Evolutionary conservation across 1,140 invertebrate genomes (phyloP), one percentile per base, ranked within the genome.

Genomic region (Gonioctena quinquepunctata): DNA sequence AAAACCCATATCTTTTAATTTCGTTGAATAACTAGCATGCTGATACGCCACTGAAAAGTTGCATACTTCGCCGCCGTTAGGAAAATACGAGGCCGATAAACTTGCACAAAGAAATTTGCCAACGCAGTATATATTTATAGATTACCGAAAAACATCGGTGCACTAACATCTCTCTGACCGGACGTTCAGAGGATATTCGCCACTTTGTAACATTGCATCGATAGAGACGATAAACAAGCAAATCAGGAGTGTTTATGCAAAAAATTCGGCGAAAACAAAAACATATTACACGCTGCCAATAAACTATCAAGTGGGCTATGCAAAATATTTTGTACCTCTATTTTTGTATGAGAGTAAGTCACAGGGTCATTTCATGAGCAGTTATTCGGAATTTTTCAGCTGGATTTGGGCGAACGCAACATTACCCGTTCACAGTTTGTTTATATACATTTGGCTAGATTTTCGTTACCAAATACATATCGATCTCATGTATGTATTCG

Each of bases 31-130:
- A n/a, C n/a, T n/a, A n/a, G n/a, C n/a, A n/a, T n/a, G n/a, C 13
- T 42, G 33, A 8, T 64, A 48, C 63, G 49, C 63, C 63, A 54
- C 63, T 66, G 63, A 49, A 19, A 52, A 19, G 18, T n/a, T 27
- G 48, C 63, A 66, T 66, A 52, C 63, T 49, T 25, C 49, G 26
- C 16, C 27, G 26, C 21, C 50, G 52, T 42, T 33, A 18, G 42
- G 59, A 67, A 67, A 64, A 64, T 67, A 67, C 50, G 66, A 28
- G 66, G 66, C 66, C 66, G 56, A 59, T 67, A 67, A 67, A 67
- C 66, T 60, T 67, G 66, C 56, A 67, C 66, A 67, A 67, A 67
- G 66, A 67, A 67, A 67, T 67, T 67, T 59, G 66, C 66, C 27
- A 67, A 67, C 66, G 52, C 52, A 59, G 54, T 59, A 28, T 67